A percentile compares a stretch with the other conserved stretches of the same genome.
Evolutionary conservation across 2,113 vertebrate species (phyloP).

Genomic region (Merops nubicus): DNA sequence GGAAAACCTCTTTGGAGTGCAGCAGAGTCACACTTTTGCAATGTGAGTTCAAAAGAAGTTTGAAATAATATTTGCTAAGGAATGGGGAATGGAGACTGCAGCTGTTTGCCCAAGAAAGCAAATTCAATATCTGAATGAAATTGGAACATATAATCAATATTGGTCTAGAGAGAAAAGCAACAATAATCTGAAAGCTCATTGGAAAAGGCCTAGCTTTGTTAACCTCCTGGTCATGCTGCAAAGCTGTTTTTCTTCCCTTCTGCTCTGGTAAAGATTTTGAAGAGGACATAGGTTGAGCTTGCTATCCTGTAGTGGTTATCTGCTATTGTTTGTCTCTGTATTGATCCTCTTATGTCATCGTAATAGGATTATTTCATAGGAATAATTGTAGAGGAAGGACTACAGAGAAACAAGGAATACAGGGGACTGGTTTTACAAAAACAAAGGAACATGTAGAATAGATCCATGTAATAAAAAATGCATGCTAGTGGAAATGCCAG

Average conservation of each 20-base stretch:
- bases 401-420: neutral
- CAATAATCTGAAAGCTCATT: neutral
- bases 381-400: neutral
- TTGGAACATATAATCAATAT: conserved; percentile 47
- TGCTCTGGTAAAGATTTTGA: neutral
- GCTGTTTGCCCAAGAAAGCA: conserved; percentile 46
- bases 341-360: neutral
- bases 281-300: neutral
- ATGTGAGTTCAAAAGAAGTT: neutral
- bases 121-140: conserved; percentile 36
- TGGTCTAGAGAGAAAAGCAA: neutral
- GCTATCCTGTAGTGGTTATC: fast-evolving
- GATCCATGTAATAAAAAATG: neutral
- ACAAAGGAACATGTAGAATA: neutral
- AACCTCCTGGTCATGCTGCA: neutral
- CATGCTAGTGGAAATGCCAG: neutral
- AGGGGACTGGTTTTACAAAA: neutral
- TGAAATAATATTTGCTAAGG: conserved; percentile 50
- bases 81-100: neutral
- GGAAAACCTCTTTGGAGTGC: neutral
- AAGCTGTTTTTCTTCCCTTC: neutral
- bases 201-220: conserved; percentile 17
- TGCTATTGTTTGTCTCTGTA: neutral
- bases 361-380: neutral
- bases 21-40: neutral